A percentile compares a stretch with the other conserved stretches of the same genome.
Conservation (phyloP, 2,888 invertebrate genomes). For the Lutraria lutraria region DNA sequence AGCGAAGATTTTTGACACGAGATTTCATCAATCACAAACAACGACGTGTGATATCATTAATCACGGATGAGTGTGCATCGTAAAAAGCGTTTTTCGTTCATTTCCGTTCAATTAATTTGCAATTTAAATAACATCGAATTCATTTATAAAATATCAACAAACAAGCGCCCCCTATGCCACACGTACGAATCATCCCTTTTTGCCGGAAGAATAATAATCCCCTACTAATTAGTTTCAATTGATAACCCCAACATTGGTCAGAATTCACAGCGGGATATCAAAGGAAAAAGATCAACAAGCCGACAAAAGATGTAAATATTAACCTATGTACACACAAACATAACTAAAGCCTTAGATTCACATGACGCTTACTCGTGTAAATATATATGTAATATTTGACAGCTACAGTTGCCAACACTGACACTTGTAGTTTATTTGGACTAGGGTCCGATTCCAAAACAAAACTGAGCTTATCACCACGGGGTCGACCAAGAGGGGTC, state of each 20-base stretch:
- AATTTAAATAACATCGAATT: neutral
- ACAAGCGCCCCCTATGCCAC: neutral
- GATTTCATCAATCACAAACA: conserved; percentile 4
- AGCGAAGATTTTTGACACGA: neutral
- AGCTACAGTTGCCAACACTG: neutral
- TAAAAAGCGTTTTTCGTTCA: neutral
- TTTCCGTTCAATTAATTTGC: neutral
- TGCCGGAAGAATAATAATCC: neutral
- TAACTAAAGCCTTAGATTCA: neutral
- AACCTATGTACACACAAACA: neutral
- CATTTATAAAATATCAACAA: neutral
- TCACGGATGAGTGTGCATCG: neutral
- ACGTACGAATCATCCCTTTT: neutral
- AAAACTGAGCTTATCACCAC: neutral
- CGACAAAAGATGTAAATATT: neutral
- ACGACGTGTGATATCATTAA: neutral
- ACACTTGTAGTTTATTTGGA: conserved; percentile 14
- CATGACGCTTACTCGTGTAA: conserved; percentile 9
- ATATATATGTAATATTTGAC: conserved; percentile 22
- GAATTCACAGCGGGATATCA: conserved; percentile 11
- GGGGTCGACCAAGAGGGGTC: neutral
- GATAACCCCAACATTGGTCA: conserved; percentile 6
- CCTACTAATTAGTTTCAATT: conserved; percentile 9
- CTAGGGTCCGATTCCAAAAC: neutral
- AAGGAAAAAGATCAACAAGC: neutral